Conservation (phyloP, 2,888 invertebrate species). For the Lepidochrysops patricia region DNA sequence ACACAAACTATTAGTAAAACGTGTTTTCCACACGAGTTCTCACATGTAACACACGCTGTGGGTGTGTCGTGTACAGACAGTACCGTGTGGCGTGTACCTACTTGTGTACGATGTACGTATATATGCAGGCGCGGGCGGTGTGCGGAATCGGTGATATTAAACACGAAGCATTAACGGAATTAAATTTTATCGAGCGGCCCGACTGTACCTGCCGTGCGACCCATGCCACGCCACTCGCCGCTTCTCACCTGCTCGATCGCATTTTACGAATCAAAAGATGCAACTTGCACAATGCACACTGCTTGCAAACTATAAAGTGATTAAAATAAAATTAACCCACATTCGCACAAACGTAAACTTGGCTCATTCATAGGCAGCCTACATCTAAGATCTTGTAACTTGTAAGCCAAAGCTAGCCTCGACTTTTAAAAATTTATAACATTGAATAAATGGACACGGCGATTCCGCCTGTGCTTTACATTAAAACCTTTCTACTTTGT, state of each 20-base stretch:
- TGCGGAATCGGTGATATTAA: conserved; percentile 8
- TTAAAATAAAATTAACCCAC: too few species aligned
- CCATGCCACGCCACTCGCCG: background rate
- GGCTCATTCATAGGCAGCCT: too few species aligned
- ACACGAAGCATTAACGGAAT: conserved; percentile 6
- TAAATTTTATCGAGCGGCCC: background rate
- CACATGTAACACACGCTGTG: background rate
- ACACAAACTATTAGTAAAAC: background rate
- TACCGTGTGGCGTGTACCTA: background rate
- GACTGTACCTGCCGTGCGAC: background rate
- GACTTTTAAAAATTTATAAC: too few species aligned
- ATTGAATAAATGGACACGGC: too few species aligned
- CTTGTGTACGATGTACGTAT: background rate
- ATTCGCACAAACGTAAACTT: too few species aligned
- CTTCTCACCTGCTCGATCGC: background rate
- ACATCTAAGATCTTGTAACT: too few species aligned
- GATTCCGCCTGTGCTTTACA: too few species aligned
- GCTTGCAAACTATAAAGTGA: too few species aligned
- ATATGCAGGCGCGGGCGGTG: background rate
- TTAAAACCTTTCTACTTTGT: too few species aligned
- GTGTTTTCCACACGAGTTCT: background rate
- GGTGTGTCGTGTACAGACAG: background rate
- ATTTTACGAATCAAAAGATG: background rate
- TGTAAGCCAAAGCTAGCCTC: too few species aligned
- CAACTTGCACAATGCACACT: too few species aligned